phyloP scores from a whole-genome alignment of 1,140 invertebrate genomes.

The Zaprionus capensis region DNA sequence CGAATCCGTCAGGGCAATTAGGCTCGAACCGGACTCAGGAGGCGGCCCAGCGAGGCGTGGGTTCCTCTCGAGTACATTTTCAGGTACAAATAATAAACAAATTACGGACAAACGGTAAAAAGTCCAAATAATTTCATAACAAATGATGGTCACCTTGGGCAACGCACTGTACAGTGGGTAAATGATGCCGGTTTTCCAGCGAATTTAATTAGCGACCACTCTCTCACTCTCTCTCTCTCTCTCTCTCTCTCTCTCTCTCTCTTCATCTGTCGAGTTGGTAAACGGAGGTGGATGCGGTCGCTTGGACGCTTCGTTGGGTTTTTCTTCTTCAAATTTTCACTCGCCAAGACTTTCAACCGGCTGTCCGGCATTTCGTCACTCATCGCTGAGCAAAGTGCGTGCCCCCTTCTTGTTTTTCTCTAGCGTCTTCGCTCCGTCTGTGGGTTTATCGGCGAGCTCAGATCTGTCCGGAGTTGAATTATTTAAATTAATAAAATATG shows the following conservation, averaged over 20 bases:
- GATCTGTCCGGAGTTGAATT: constrained; percentile 68
- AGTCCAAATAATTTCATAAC: constrained; percentile 64
- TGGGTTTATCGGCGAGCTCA: constrained; percentile 53
- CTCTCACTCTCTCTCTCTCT: not conserved
- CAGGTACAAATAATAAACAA: constrained; percentile 70
- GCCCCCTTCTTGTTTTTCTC: not conserved
- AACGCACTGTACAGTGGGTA: constrained; percentile 42
- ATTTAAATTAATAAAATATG: constrained; percentile 83
- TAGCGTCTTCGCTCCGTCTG: not conserved
- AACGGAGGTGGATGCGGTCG: constrained; percentile 79
- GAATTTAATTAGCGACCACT: constrained; percentile 76
- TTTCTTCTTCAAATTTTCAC: constrained; percentile 42
- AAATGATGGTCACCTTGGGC: constrained; percentile 46
- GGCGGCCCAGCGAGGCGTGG: constrained; percentile 24
- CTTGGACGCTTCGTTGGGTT: constrained; percentile 76
- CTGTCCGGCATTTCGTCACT: constrained; percentile 63
- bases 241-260: not conserved
- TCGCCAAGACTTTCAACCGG: constrained; percentile 34
- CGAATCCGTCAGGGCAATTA: constrained; percentile 69
- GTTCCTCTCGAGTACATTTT: constrained; percentile 18
- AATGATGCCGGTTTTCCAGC: constrained; percentile 75
- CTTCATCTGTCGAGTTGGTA: constrained; percentile 37
- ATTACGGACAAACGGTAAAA: constrained; percentile 52
- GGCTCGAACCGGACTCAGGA: not conserved
- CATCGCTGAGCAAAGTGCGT: constrained; percentile 66